Percentiles rank a stretch among this genome's conserved stretches.
Evolutionary conservation across 2,797 vertebrate species (phyloP).

Genomic region (Lagorchestes hirsutus): DNA sequence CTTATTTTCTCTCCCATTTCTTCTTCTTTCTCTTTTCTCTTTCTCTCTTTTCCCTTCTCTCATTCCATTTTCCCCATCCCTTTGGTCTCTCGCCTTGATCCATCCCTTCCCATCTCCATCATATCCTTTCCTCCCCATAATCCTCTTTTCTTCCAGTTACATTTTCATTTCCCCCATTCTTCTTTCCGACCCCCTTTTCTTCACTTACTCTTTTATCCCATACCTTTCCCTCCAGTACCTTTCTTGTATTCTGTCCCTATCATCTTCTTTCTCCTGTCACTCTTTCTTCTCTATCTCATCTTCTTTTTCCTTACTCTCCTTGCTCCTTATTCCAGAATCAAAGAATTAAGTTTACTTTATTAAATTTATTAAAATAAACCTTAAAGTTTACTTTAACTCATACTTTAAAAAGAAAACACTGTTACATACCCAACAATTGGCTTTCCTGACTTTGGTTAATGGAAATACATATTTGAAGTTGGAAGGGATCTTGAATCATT

Average conservation of each 20-base stretch:
- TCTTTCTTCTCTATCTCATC: not conserved
- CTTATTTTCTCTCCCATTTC: not conserved
- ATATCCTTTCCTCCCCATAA: not conserved
- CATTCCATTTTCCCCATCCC: not conserved
- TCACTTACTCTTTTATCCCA: not conserved
- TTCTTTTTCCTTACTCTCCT: not conserved
- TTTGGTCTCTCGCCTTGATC: not conserved
- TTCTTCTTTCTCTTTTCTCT: not conserved
- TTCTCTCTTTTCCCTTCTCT: not conserved
- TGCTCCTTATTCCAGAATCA: not conserved
- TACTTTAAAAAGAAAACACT: not conserved
- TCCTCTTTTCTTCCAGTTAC: not conserved
- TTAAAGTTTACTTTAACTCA: not conserved
- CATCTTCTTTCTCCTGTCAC: not conserved
- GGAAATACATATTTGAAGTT: not conserved
- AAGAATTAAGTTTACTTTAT: not conserved
- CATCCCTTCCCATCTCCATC: not conserved
- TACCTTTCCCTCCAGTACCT: not conserved
- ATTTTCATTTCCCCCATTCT: not conserved
- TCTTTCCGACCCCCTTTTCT: not conserved
- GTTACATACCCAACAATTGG: not conserved
- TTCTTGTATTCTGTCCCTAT: not conserved
- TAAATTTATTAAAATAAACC: too few relatives aligned
- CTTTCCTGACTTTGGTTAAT: not conserved
- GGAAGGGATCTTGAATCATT: not conserved